Evolutionary conservation across 2,113 vertebrate genomes (phyloP).

Genomic region (Lethenteron camtschaticum): DNA sequence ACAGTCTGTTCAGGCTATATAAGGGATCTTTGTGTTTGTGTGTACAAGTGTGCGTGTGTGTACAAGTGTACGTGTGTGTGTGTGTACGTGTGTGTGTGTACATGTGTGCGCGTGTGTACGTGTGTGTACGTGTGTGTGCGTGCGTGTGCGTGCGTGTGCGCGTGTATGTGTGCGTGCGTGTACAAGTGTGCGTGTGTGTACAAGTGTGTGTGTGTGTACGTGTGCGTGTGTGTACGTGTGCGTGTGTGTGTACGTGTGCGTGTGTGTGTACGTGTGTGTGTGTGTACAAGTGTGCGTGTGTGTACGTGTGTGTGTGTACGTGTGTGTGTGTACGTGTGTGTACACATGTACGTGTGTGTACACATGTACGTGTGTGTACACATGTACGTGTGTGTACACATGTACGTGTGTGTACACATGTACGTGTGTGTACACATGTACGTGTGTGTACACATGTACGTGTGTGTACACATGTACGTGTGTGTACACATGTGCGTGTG

Average conservation of each 20-base stretch:
- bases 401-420: no score
- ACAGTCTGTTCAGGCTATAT: no score
- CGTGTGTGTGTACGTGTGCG: no score
- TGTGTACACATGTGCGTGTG: neutral
- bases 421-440: no score
- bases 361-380: neutral
- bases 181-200: neutral
- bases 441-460: no score
- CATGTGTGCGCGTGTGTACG: no score
- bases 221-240: neutral
- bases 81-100: no score
- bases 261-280: neutral
- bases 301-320: neutral
- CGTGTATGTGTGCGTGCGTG: neutral
- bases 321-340: neutral
- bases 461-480: no score
- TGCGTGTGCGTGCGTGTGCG: neutral
- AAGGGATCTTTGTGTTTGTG: no score
- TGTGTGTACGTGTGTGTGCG: no score
- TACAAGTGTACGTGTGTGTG: neutral
- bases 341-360: neutral
- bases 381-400: no score
- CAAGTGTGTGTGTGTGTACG: neutral
- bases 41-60: neutral
- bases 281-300: neutral